These are phyloP conservation scores for Verasper variegatus DNA, from an alignment of 2,113 vertebrate genomes.

Conservation along the genomic window DNA sequence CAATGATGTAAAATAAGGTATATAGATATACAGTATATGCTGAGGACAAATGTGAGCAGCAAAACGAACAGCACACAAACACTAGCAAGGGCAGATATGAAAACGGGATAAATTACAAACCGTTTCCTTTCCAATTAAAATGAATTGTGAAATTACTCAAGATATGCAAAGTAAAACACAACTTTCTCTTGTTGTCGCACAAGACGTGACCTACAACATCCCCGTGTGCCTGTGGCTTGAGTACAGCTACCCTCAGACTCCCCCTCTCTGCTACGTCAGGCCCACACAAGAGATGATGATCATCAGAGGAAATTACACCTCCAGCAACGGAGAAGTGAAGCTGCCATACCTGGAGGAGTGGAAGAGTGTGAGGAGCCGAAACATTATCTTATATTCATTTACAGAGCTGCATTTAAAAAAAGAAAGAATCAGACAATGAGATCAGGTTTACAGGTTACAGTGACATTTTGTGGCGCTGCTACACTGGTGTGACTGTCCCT, in stretches of 20 bases:
- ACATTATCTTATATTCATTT: not conserved
- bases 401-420: not conserved
- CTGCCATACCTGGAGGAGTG: conserved; percentile 93
- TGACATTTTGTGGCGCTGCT: not conserved
- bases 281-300: conserved; percentile 91
- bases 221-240: conserved; percentile 92
- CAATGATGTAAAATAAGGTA: too few relatives aligned
- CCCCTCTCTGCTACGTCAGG: conserved; percentile 93
- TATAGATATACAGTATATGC: too few relatives aligned
- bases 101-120: too few relatives aligned
- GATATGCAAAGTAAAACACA: not conserved
- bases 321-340: conserved; percentile 88
- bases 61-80: too few relatives aligned
- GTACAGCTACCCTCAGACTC: conserved; percentile 89
- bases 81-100: not conserved
- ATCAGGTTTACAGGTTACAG: not conserved
- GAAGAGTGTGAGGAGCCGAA: conserved; percentile 85
- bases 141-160: not conserved
- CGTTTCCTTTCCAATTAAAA: too few relatives aligned
- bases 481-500: not conserved
- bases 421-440: not conserved
- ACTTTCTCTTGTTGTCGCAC: conserved; percentile 9
- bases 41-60: too few relatives aligned
- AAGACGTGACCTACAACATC: conserved; percentile 90
- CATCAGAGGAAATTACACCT: conserved; percentile 86